Evolutionary conservation across 2,888 invertebrate genomes (phyloP).

Genomic region (Stegana nigrithorax): DNA sequence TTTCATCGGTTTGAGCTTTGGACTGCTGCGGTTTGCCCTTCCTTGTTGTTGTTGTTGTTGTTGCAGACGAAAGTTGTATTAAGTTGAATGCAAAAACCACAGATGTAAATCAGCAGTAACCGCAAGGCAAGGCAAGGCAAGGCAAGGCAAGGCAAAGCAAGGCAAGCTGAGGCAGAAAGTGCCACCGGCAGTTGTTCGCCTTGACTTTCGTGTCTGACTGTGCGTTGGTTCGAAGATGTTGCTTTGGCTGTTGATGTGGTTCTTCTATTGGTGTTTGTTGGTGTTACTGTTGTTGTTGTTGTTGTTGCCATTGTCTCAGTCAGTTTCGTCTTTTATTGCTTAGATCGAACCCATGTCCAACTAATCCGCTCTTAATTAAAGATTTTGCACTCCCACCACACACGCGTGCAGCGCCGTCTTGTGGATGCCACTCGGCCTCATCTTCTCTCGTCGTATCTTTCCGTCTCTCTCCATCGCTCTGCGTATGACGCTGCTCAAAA

Average conservation of each 20-base stretch:
- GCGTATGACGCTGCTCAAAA: too few species aligned
- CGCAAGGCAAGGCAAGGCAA: conserved; percentile 54
- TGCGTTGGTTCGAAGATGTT: too few species aligned
- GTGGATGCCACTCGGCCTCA: conserved; percentile 1
- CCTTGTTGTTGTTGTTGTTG: too few species aligned
- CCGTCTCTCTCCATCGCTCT: not conserved
- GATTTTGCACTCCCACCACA: conserved; percentile 46
- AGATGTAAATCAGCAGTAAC: conserved; percentile 63
- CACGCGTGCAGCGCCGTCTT: too few species aligned
- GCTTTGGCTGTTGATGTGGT: too few species aligned
- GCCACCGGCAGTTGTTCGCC: not conserved
- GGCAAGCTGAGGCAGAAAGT: not conserved
- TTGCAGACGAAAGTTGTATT: too few species aligned
- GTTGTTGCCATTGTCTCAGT: not conserved
- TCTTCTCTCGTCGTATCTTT: conserved; percentile 5
- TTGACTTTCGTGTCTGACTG: conserved; percentile 11
- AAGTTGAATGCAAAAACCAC: conserved; percentile 54
- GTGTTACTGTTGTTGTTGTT: not conserved
- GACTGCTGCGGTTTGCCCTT: too few species aligned
- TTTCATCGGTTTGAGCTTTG: too few species aligned
- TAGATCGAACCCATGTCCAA: conserved; percentile 62
- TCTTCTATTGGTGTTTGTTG: too few species aligned
- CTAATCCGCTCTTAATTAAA: conserved; percentile 68
- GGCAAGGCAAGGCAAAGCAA: not conserved
- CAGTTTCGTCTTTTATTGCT: conserved; percentile 6